These are phyloP conservation scores for Saccopteryx leptura DNA, from an alignment of 2,113 vertebrate genomes.

Conservation along the genomic window DNA sequence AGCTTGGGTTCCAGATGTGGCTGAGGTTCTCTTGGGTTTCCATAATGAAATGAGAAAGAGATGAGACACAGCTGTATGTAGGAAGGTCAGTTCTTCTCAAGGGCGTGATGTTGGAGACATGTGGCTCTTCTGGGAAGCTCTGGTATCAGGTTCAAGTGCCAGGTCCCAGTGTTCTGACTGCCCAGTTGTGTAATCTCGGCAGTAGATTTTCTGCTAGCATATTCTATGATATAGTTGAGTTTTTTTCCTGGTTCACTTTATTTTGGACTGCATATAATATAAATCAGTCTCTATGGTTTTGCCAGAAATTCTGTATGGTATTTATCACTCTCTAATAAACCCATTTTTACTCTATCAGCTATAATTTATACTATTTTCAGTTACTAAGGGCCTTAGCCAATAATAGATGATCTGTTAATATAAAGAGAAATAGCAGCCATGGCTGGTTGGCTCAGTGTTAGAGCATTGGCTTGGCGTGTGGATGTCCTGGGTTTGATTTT, in stretches of 20 bases:
- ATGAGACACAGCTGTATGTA: not conserved
- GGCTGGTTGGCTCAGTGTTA: too few species aligned
- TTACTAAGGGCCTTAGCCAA: constrained; percentile 17
- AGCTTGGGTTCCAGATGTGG: not conserved
- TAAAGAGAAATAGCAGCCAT: constrained; percentile 11
- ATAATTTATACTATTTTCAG: constrained; percentile 45
- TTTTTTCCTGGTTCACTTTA: constrained; percentile 8
- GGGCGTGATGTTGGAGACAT: not conserved
- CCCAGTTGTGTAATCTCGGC: not conserved
- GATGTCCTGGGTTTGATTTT: too few species aligned
- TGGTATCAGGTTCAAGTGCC: not conserved
- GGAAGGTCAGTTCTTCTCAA: not conserved
- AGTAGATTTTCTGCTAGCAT: not conserved
- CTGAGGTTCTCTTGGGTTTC: not conserved
- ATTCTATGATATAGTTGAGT: not conserved
- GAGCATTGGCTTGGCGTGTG: too few species aligned
- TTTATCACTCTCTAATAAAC: not conserved
- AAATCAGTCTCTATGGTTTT: not conserved
- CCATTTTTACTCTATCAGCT: constrained; percentile 29
- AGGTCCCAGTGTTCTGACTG: not conserved
- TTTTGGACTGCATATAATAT: not conserved
- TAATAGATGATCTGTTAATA: not conserved
- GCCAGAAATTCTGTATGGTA: constrained; percentile 24
- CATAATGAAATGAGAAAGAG: not conserved
- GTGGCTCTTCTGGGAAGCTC: not conserved